Conservation (phyloP, 2,888 invertebrate species). For the Synanthedon andrenaeformis region DNA sequence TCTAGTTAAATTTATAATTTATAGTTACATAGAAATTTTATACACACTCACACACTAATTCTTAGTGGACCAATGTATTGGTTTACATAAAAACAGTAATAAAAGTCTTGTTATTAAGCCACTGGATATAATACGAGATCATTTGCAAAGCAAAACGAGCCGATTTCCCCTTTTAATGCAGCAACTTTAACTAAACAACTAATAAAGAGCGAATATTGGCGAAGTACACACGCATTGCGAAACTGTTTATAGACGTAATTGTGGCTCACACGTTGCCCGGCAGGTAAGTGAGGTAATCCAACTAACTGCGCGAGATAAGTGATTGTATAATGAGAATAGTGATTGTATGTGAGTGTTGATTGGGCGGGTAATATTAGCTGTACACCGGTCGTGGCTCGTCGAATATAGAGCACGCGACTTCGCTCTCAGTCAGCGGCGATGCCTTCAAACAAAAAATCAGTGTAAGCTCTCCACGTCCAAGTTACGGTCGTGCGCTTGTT, state of each 20-base stretch:
- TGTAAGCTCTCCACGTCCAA: constrained; percentile 59
- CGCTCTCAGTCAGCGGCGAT: constrained; percentile 31
- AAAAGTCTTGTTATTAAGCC: constrained; percentile 8
- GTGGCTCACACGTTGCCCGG: constrained; percentile 40
- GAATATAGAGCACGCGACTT: constrained; percentile 60
- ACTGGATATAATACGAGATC: constrained; percentile 10
- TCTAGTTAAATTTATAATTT: too few species aligned
- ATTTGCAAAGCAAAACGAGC: constrained; percentile 9
- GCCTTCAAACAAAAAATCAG: constrained; percentile 69
- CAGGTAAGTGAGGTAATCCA: constrained; percentile 47
- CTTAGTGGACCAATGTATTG: background rate
- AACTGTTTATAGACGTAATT: constrained; percentile 43
- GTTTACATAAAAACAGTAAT: constrained; percentile 8
- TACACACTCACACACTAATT: too few species aligned
- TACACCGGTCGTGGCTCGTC: constrained; percentile 59
- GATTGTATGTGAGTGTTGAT: constrained; percentile 21
- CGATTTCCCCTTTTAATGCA: constrained; percentile 3
- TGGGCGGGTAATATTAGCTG: constrained; percentile 11
- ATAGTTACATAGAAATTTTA: too few species aligned
- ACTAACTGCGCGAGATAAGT: constrained; percentile 34
- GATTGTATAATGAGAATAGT: constrained; percentile 23
- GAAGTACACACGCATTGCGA: constrained; percentile 28
- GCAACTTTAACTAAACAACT: constrained; percentile 6
- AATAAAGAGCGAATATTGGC: constrained; percentile 38
- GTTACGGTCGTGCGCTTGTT: constrained; percentile 53